Evolutionary conservation across 2,888 invertebrate genomes (phyloP), one percentile per base, ranked within the genome.

Genomic region (Falcaria lacertinaria): DNA sequence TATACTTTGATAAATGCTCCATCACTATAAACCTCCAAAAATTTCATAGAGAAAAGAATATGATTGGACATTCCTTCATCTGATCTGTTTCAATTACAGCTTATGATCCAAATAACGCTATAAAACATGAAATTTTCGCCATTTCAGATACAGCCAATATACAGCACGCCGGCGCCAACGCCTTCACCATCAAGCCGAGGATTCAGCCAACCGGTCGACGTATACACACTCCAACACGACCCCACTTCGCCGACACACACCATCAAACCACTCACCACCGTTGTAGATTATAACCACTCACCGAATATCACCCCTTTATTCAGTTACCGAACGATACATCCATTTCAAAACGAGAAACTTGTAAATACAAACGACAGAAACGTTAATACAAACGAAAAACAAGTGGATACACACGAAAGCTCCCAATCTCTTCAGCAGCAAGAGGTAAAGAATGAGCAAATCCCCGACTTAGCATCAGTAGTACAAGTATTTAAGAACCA

Each of bases 401-500:
- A 44, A 37, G 25, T 41, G 40, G 45, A 43, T 40, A 53, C 55
- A 0, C 28, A 42, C 16, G 48, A 54, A 36, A 39, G 50, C 58
- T 61, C 74, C 6, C 62, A 54, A 60, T 67, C 69, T 75, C 69
- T 73, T 66, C 57, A 45, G 15, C 57, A 45, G 15, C 60, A 60
- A 70, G 79, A 80, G 49, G 73, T 80, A 62, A 63, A 60, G 34
- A 55, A 60, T 32, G 51, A 67, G 45, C 61, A 62, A 40, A 67
- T 55, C 41, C 48, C 54, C 17, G 28, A 28, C 28, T 28, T 28
- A 28, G 60, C 67, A 28, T 70, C 75, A 22, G 64, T 86, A 17
- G 69, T 87, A 2, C 77, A 76, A 65, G 81, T 89, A 1, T 88
- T 87, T 43, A 87, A 84, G 64, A 68, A 86, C 48, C 76, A 77